These are phyloP conservation scores for Cygnus olor DNA, from an alignment of 2,797 vertebrate genomes.

Conservation along the genomic window DNA sequence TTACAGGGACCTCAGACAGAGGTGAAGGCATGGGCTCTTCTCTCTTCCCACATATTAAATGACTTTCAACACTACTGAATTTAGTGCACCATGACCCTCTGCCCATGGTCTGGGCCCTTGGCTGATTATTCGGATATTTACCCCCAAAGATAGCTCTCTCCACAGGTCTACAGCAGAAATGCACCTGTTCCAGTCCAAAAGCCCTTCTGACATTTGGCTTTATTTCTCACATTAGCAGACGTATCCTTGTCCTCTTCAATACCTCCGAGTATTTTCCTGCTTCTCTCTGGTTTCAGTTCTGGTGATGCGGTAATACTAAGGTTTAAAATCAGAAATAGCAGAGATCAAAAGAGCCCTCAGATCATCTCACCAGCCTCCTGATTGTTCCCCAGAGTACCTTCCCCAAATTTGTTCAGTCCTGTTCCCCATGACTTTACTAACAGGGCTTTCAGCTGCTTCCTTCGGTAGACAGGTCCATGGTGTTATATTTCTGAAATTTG, in stretches of 20 bases:
- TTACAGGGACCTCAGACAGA: neutral
- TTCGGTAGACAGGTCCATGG: slow-evolving; percentile 1
- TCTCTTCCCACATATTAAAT: neutral
- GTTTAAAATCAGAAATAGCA: slow-evolving; percentile 29
- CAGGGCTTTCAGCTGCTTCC: slow-evolving; percentile 54
- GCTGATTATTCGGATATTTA: neutral
- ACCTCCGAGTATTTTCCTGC: neutral
- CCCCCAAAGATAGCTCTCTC: neutral
- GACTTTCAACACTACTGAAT: neutral
- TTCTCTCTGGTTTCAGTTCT: neutral
- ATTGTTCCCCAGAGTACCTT: slow-evolving; percentile 25
- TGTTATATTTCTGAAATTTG: slow-evolving; percentile 64
- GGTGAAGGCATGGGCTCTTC: neutral
- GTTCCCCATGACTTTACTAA: slow-evolving; percentile 54
- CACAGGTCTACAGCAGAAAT: neutral
- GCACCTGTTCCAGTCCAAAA: neutral
- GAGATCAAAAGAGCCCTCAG: slow-evolving; percentile 24
- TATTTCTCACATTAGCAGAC: neutral
- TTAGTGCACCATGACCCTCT: neutral
- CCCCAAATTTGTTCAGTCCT: slow-evolving; percentile 58
- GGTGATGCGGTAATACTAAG: neutral
- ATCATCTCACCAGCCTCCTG: neutral
- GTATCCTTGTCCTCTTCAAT: neutral
- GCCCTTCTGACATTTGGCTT: neutral
- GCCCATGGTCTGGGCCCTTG: neutral